Evolutionary conservation across 1,140 invertebrate species (phyloP), one percentile per base, ranked within the genome.

Genomic region (Mizuhopecten yessoensis): DNA sequence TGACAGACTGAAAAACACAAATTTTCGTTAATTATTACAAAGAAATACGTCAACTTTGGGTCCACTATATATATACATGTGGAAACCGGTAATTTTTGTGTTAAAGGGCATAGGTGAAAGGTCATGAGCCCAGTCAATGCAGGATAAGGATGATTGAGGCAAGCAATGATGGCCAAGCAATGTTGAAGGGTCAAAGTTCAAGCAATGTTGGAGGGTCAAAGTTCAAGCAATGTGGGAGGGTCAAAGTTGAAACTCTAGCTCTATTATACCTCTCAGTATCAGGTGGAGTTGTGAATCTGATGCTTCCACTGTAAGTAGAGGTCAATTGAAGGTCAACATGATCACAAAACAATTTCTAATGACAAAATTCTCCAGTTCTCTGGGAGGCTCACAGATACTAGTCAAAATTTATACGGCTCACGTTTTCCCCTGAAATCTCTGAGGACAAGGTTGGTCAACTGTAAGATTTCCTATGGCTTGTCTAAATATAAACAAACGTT

Each of bases 181-280:
- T 75, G 11, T 13, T 13, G 13, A 13, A 75, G 20, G 57, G 11
- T 75, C 57, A 75, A 75, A 75, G 57, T 1, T 75, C 45, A 57
- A 57, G 17, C 45, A 23, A 15, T 57, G 45, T 3, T 7, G 45
- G 13, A 57, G 23, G 45, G 45, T 57, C 2, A 57, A 57, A 57
- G 45, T 7, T 57, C 57, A 75, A 75, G 57, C 57, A 75, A 29
- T 75, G n/a, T 3, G 23, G 57, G 2, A 75, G n/a, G 57, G 57
- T 75, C 57, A n/a, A 75, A 75, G 57, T n/a, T 75, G 23, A 75
- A 75, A 29, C n/a, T 75, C 57, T 75, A 75, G 57, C 57, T 75
- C 23, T 75, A 75, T 1, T 75, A 75, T 75, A 75, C 57, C 57
- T 75, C 57, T 75, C 57, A 75, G n/a, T 29, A 75, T 75, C 57